phyloP scores from a whole-genome alignment of 2,113 vertebrate genomes.

The Lota lota region DNA sequence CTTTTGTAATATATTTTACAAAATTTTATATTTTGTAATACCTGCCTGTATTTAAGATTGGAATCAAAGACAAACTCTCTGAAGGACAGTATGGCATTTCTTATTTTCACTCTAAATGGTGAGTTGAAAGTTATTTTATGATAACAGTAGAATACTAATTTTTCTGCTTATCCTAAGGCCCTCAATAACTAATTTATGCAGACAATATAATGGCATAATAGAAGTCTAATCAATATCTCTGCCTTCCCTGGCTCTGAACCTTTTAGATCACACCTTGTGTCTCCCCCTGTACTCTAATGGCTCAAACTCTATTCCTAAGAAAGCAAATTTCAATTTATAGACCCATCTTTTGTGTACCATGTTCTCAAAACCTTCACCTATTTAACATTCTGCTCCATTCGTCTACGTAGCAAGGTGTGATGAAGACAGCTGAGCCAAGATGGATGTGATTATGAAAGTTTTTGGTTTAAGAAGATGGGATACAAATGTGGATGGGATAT shows the following conservation, averaged over 20 bases:
- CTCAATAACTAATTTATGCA: conserved; percentile 46
- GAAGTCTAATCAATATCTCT: conserved; percentile 57
- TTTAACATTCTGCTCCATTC: conserved; percentile 47
- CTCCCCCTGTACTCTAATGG: conserved; percentile 53
- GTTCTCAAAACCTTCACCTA: conserved; percentile 37
- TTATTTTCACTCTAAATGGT: conserved; percentile 39
- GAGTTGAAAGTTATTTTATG: conserved; percentile 30
- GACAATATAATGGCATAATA: conserved; percentile 57
- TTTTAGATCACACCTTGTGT: conserved; percentile 57
- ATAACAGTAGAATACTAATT: conserved; percentile 45
- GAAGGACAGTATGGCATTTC: background rate
- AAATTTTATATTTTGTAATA: too few species aligned
- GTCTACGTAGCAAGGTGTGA: conserved; percentile 16
- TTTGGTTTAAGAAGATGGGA: background rate
- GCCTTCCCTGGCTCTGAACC: conserved; percentile 43
- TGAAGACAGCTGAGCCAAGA: background rate
- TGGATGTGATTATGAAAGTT: conserved; percentile 1
- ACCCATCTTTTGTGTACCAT: conserved; percentile 37
- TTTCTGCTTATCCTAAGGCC: conserved; percentile 39
- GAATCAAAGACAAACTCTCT: background rate
- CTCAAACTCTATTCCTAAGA: conserved; percentile 52
- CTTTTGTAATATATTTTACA: too few species aligned
- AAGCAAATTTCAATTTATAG: conserved; percentile 57
- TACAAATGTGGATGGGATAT: background rate
- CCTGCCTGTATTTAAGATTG: too few species aligned